A percentile compares a stretch with the other conserved stretches of the same genome.
Evolutionary conservation across 2,113 vertebrate species (phyloP).

Genomic region (Pollimyrus isidori): DNA sequence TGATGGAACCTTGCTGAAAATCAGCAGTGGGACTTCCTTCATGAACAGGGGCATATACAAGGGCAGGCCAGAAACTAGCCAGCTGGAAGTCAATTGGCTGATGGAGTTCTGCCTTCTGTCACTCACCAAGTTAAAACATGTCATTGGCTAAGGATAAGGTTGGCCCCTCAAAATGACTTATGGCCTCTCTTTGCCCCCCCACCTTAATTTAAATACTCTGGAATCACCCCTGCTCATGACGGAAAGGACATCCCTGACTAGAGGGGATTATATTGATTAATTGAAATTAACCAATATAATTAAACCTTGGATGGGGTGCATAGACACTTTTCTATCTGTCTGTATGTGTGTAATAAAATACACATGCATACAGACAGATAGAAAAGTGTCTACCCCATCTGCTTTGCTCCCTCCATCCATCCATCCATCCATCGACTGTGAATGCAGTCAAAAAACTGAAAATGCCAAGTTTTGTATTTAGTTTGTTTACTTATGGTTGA

Average conservation of each 20-base stretch:
- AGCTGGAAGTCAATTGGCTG: background rate
- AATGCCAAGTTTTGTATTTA: too few relatives aligned
- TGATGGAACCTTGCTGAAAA: background rate
- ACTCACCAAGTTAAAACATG: background rate
- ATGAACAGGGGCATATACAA: background rate
- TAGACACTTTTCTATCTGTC: background rate
- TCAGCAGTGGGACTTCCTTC: background rate
- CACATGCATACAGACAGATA: too few relatives aligned
- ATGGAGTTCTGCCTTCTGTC: background rate
- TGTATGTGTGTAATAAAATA: too few relatives aligned
- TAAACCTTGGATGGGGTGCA: background rate
- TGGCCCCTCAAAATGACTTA: background rate
- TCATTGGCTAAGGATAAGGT: background rate
- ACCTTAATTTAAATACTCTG: background rate
- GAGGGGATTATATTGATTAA: background rate
- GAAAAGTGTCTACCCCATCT: background rate
- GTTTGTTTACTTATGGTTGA: too few relatives aligned
- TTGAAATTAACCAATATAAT: background rate
- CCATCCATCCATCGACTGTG: too few relatives aligned
- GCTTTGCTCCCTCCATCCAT: background rate
- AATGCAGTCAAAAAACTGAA: too few relatives aligned
- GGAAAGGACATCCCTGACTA: background rate
- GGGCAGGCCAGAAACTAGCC: background rate
- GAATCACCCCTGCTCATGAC: background rate
- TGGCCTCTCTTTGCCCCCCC: background rate